phyloP scores from a whole-genome alignment of 1,140 invertebrate genomes.

The Augochlora pura region DNA sequence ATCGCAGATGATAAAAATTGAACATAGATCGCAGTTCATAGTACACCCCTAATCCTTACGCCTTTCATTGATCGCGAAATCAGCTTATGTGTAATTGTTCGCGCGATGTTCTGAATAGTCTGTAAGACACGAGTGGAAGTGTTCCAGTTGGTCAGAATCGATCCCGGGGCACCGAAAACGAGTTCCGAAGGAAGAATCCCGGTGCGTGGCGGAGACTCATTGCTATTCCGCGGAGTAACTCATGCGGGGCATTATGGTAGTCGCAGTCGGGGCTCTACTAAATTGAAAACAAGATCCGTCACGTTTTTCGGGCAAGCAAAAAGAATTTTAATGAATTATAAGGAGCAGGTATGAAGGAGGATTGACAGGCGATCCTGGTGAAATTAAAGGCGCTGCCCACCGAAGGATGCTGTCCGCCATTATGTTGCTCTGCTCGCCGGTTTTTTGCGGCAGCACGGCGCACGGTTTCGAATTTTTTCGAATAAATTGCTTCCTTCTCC shows the following conservation, averaged over 20 bases:
- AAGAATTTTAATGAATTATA: slow-evolving; percentile 80
- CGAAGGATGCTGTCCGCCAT: slow-evolving; percentile 28
- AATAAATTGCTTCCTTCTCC: slow-evolving; percentile 1
- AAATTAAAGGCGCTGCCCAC: slow-evolving; percentile 68
- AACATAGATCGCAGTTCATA: too few relatives aligned
- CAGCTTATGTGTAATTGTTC: too few relatives aligned
- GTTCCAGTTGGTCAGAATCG: slow-evolving; percentile 3
- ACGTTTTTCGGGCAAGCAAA: slow-evolving; percentile 77
- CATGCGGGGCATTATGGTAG: slow-evolving; percentile 67
- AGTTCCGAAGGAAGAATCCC: slow-evolving; percentile 34
- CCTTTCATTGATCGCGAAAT: too few relatives aligned
- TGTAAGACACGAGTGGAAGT: neutral
- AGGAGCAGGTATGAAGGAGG: slow-evolving; percentile 62
- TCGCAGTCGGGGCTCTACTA: slow-evolving; percentile 76
- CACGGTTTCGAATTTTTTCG: slow-evolving; percentile 3
- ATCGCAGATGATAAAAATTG: too few relatives aligned
- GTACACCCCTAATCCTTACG: too few relatives aligned
- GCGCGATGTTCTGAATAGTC: too few relatives aligned
- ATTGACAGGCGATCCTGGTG: slow-evolving; percentile 74
- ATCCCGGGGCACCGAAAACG: slow-evolving; percentile 13
- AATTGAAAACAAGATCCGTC: slow-evolving; percentile 81
- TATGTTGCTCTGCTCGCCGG: neutral
- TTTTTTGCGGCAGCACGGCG: slow-evolving; percentile 13
- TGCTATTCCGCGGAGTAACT: slow-evolving; percentile 75
- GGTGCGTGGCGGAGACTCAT: slow-evolving; percentile 67